Evolutionary conservation across 2,888 invertebrate genomes (phyloP).

Genomic region (Eilema depressum): DNA sequence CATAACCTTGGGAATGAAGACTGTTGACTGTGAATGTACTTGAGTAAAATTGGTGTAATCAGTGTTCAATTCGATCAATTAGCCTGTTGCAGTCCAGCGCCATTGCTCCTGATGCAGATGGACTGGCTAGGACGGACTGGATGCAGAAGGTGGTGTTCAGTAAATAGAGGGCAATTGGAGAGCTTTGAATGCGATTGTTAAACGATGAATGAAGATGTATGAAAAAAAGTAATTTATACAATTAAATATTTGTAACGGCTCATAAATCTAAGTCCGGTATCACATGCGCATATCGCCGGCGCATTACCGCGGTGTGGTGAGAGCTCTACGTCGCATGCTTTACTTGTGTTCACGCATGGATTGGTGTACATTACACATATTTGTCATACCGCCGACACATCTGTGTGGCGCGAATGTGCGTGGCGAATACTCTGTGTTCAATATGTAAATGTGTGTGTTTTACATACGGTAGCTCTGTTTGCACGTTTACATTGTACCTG

Average conservation of each 20-base stretch:
- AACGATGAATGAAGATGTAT: not conserved
- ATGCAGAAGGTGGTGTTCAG: no score
- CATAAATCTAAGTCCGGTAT: not conserved
- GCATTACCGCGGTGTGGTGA: conserved; percentile 31
- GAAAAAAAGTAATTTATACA: not conserved
- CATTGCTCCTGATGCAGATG: no score
- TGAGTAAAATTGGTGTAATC: no score
- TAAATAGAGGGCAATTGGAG: not conserved
- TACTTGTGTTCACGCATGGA: conserved; percentile 28
- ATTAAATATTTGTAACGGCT: conserved; percentile 4
- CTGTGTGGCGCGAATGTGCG: conserved; percentile 8
- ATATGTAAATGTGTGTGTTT: not conserved
- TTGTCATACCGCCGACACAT: not conserved
- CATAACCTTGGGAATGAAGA: not conserved
- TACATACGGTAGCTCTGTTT: not conserved
- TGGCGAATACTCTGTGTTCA: not conserved
- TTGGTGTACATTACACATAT: conserved; percentile 11
- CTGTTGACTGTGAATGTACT: not conserved
- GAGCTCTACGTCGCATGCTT: conserved; percentile 36
- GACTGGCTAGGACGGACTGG: no score
- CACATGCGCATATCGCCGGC: not conserved
- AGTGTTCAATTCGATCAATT: no score
- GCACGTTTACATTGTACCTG: not conserved
- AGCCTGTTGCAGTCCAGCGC: no score
- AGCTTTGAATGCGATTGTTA: not conserved